Conservation (phyloP, 2,888 invertebrate genomes). For the Pheosia tremula region DNA sequence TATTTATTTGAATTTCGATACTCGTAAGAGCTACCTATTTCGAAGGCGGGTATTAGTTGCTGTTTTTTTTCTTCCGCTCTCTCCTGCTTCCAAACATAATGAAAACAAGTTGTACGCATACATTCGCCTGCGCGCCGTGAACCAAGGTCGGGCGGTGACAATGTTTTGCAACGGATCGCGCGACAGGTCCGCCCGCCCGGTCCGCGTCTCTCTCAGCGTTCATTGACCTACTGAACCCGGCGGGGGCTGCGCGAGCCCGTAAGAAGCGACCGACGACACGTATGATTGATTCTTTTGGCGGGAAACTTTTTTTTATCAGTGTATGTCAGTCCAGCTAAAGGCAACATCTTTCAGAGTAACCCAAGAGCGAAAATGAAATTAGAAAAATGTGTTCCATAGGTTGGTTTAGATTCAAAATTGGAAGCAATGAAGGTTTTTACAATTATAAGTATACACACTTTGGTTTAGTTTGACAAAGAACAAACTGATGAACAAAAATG, state of each 20-base stretch:
- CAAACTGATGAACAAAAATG: too few species aligned
- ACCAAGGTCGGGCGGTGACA: conserved; percentile 60
- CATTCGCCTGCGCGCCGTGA: conserved; percentile 33
- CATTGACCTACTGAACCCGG: conserved; percentile 79
- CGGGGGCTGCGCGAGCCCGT: conserved; percentile 40
- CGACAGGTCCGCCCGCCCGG: conserved; percentile 59
- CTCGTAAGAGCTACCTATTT: too few species aligned
- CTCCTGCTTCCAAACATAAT: neutral
- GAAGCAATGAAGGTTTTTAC: too few species aligned
- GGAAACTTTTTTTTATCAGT: conserved; percentile 23
- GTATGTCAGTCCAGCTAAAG: conserved; percentile 11
- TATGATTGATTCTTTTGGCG: conserved; percentile 33
- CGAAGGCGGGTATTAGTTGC: too few species aligned
- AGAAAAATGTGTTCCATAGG: neutral
- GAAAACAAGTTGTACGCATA: neutral
- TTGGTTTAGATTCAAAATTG: too few species aligned
- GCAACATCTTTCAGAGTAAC: conserved; percentile 19
- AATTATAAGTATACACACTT: too few species aligned
- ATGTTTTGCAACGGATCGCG: conserved; percentile 69
- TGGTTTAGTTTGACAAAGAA: too few species aligned
- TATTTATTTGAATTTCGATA: too few species aligned
- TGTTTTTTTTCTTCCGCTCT: neutral
- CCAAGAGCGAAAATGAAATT: neutral
- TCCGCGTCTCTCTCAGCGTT: conserved; percentile 60
- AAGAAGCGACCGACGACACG: conserved; percentile 5